These are phyloP conservation scores for Naja naja DNA, from an alignment of 2,113 vertebrate species.

Conservation along the genomic window DNA sequence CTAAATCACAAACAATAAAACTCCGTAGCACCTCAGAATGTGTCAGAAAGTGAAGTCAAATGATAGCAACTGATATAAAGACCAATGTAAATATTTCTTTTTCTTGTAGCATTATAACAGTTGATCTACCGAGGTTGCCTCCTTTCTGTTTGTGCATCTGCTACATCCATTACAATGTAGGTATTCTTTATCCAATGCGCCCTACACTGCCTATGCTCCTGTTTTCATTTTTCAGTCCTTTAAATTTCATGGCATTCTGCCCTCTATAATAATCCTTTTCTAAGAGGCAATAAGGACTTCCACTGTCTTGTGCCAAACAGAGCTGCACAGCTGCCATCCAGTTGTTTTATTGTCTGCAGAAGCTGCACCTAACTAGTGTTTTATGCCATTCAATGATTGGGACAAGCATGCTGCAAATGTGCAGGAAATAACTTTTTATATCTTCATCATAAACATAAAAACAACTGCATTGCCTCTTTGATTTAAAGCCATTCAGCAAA, in stretches of 20 bases:
- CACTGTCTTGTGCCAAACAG: neutral
- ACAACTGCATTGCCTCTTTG: neutral
- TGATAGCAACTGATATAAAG: neutral
- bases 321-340: slow-evolving; percentile 1
- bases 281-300: neutral
- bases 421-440: slow-evolving; percentile 1
- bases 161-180: neutral
- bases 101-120: neutral
- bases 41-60: neutral
- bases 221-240: neutral
- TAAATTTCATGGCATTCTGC: slow-evolving; percentile 2
- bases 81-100: neutral
- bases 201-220: neutral
- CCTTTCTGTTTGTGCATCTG: neutral
- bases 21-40: neutral
- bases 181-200: neutral
- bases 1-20: neutral
- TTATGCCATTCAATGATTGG: neutral
- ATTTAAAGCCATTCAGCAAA: neutral
- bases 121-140: neutral
- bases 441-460: neutral
- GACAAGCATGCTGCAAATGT: neutral
- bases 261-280: neutral
- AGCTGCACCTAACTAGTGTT: neutral
- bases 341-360: slow-evolving; percentile 12